Conservation (phyloP, 30 jellyfish, hydroid and myxozoan genomes). For the Cassiopea andromeda region DNA sequence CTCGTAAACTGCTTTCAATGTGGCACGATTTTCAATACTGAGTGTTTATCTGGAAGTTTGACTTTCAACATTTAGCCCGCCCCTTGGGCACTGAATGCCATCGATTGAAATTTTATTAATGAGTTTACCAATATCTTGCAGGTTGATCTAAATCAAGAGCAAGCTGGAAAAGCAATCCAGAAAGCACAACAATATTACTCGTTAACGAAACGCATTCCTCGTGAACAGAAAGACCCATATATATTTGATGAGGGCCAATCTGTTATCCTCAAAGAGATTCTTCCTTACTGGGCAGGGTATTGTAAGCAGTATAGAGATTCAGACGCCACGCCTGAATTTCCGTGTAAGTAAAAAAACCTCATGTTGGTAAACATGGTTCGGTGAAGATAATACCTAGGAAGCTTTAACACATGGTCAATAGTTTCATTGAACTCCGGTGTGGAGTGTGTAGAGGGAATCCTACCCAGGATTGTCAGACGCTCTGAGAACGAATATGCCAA, state of each 20-base stretch:
- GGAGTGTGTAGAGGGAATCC: no score
- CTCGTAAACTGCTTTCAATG: no score
- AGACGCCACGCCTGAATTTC: slow-evolving; percentile 56
- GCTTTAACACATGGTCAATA: no score
- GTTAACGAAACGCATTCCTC: slow-evolving; percentile 50
- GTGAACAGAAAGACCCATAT: slow-evolving; percentile 71
- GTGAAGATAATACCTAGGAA: not conserved
- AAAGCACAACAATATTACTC: slow-evolving; percentile 70
- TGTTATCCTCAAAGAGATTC: slow-evolving; percentile 70
- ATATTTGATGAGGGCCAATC: slow-evolving; percentile 86
- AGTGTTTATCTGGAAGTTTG: no score
- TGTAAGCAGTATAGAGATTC: slow-evolving; percentile 36
- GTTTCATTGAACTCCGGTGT: no score
- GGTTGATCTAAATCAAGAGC: slow-evolving; percentile 86
- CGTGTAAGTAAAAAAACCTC: slow-evolving; percentile 24
- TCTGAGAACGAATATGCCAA: no score
- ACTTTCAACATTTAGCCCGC: no score
- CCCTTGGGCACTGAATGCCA: no score
- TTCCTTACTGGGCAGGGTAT: slow-evolving; percentile 87
- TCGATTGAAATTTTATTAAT: no score
- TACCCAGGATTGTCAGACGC: no score
- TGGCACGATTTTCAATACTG: no score
- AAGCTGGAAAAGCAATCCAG: slow-evolving; percentile 71
- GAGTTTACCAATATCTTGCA: not conserved
- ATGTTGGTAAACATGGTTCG: not conserved